These are phyloP conservation scores for Pasiphila rectangulata DNA, from an alignment of 2,888 invertebrate species.

Conservation along the genomic window DNA sequence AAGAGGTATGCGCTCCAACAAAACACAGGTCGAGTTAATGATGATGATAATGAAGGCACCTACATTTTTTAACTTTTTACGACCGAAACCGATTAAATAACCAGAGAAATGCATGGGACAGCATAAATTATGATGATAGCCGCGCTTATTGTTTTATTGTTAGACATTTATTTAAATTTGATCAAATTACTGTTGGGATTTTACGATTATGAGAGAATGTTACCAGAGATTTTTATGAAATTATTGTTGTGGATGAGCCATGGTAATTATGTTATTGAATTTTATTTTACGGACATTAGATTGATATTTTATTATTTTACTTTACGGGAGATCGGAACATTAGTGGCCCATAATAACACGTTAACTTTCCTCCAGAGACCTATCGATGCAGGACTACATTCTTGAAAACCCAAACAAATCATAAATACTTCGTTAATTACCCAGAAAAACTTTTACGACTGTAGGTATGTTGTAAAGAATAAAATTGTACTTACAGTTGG, in stretches of 20 bases:
- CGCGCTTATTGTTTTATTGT: constrained; percentile 45
- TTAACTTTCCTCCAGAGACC: too few relatives aligned
- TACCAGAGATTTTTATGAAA: constrained; percentile 34
- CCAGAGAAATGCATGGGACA: constrained; percentile 33
- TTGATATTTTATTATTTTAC: constrained; percentile 4
- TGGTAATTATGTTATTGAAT: constrained; percentile 30
- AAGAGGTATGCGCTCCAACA: constrained; percentile 20
- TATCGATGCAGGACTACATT: neutral
- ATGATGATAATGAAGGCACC: constrained; percentile 32
- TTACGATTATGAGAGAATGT: constrained; percentile 40
- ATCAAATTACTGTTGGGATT: constrained; percentile 51
- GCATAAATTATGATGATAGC: constrained; percentile 47
- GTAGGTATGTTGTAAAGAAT: neutral
- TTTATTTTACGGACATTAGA: constrained; percentile 26
- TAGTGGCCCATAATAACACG: too few relatives aligned
- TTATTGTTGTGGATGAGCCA: constrained; percentile 25
- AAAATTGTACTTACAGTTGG: constrained; percentile 30
- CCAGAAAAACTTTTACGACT: neutral
- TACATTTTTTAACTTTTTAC: constrained; percentile 29
- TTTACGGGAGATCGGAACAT: neutral
- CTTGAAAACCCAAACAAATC: neutral
- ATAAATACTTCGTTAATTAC: neutral
- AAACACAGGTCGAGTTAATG: constrained; percentile 26
- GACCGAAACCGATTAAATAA: constrained; percentile 35
- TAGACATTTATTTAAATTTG: constrained; percentile 57